These are phyloP conservation scores for Torymus auratus DNA, from an alignment of 2,888 invertebrate genomes.

Conservation along the genomic window DNA sequence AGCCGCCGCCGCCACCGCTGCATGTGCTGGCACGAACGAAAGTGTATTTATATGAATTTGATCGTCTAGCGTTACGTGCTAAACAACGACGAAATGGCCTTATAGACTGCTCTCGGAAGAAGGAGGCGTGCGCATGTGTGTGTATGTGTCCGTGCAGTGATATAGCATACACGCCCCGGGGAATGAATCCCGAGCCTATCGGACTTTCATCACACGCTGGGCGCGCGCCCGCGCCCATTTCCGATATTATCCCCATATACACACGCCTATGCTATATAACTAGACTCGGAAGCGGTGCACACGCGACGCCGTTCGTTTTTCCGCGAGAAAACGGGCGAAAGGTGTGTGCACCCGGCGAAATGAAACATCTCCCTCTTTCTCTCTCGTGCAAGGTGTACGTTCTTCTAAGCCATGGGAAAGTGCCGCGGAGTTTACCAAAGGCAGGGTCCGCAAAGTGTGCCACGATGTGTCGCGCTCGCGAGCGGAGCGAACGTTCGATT, in stretches of 20 bases:
- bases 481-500: neutral
- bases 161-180: neutral
- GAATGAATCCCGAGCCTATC: constrained; percentile 15
- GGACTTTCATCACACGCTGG: constrained; percentile 38
- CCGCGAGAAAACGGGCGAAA: constrained; percentile 5
- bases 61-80: constrained; percentile 16
- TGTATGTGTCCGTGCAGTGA: neutral
- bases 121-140: too few species aligned
- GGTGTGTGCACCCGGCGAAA: neutral
- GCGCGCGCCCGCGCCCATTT: constrained; percentile 20
- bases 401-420: constrained; percentile 30
- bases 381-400: neutral
- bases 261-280: too few species aligned
- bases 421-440: constrained; percentile 6
- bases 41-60: constrained; percentile 40
- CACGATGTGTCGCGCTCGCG: constrained; percentile 32
- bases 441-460: constrained; percentile 23
- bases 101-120: neutral
- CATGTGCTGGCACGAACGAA: neutral
- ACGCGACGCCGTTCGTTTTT: constrained; percentile 3
- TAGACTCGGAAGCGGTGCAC: neutral
- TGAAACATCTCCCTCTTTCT: constrained; percentile 10
- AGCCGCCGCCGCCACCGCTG: too few species aligned
- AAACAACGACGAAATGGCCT: constrained; percentile 21
- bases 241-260: constrained; percentile 30